Evolutionary conservation across 2,888 invertebrate genomes (phyloP), one percentile per base, ranked within the genome.

Genomic region (Mystacides longicornis): DNA sequence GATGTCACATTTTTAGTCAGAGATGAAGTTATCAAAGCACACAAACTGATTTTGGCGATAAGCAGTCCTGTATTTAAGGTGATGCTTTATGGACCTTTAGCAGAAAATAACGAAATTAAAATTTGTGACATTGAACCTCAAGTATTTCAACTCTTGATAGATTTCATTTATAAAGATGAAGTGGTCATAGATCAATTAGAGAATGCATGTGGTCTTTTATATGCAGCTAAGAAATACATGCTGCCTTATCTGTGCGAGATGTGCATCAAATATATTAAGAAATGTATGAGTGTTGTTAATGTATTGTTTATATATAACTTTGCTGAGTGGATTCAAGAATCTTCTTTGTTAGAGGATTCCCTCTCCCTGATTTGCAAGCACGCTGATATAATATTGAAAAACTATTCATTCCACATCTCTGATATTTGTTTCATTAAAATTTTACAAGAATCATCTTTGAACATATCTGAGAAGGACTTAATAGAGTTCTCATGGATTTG

Each of bases 11-110:
- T 83, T 64, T 69, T 71, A 58, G 76, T 82, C 33, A 71, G 72
- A 57, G 75, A 73, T 33, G 71, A 71, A 65, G 70, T 71, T 62
- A 73, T 82, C 52, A 73, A 73, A 65, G 82, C 81, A 47, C 83
- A 84, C 65, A 81, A 80, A 69, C 68, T 83, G 55, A 77, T 84
- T 60, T 66, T 85, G 62, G 81, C 82, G n/a, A 78, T 80, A 56
- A 79, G 79, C 63, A 84, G 84, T 66, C 83, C 83, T 5, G 84
- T 85, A 31, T 85, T 85, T 71, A 82, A 83, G 68, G 82, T 81
- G 22, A 82, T 85, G 82, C 77, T 84, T 60, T 84, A 78, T 69
- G 85, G 85, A 1, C 77, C 81, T 14, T 64, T 84, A 63, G 78
- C 81, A 31, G 71, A 71, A 55, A 67, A 70, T 61, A 68, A 70